Evolutionary conservation across 2,888 invertebrate species (phyloP).

Genomic region (Ischnus inquisitorius): DNA sequence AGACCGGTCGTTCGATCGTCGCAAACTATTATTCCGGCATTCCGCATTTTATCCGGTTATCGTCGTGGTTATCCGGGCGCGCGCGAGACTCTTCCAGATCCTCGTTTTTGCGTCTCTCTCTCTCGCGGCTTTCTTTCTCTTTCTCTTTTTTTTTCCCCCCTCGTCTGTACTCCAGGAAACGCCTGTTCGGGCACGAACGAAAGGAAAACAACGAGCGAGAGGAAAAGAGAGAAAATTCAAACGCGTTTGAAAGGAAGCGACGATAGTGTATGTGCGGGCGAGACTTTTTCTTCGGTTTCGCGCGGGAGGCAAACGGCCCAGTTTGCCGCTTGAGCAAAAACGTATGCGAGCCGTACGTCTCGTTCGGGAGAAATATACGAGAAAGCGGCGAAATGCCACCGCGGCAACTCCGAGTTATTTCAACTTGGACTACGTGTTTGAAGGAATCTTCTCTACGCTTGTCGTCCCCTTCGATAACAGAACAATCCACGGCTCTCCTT

Average conservation of each 20-base stretch:
- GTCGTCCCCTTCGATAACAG: conserved; percentile 33
- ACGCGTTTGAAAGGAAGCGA: conserved; percentile 50
- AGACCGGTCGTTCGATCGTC: conserved; percentile 43
- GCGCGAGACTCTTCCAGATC: conserved; percentile 47
- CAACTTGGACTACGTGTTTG: conserved; percentile 51
- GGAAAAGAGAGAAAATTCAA: conserved; percentile 14
- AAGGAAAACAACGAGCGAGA: conserved; percentile 54
- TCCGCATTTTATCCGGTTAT: conserved; percentile 63
- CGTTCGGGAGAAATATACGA: conserved; percentile 7
- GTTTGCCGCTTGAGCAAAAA: conserved; percentile 42
- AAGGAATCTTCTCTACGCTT: conserved; percentile 49
- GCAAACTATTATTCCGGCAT: conserved; percentile 61
- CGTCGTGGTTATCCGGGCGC: conserved; percentile 46
- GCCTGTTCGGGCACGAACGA: conserved; percentile 38
- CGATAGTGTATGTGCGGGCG: conserved; percentile 16
- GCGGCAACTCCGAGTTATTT: conserved; percentile 49
- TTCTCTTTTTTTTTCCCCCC: not conserved
- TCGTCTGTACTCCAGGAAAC: conserved; percentile 26
- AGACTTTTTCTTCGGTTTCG: conserved; percentile 54
- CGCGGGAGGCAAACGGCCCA: conserved; percentile 43
- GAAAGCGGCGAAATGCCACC: conserved; percentile 17
- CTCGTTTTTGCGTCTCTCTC: conserved; percentile 10
- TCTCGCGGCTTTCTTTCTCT: not conserved
- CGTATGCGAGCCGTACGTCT: conserved; percentile 42
- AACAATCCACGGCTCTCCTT: conserved; percentile 21